A percentile compares a stretch with the other conserved stretches of the same genome.
Evolutionary conservation across 2,113 vertebrate species (phyloP).

Genomic region (Ibidorhyncha struthersii): DNA sequence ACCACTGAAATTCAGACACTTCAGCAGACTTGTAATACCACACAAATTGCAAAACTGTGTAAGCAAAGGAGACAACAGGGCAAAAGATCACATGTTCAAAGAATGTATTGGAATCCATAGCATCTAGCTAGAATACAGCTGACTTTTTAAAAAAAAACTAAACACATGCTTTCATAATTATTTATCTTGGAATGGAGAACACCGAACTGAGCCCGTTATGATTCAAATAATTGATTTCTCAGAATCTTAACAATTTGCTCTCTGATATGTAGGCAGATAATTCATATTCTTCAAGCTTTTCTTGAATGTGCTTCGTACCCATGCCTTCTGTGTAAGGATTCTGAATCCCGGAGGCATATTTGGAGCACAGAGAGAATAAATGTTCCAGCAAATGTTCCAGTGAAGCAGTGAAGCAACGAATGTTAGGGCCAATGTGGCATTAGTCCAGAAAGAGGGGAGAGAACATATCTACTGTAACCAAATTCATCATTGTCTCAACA

Average conservation of each 20-base stretch:
- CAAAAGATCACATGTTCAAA: not conserved
- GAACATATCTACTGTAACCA: not conserved
- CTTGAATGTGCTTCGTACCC: not conserved
- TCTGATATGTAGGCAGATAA: not conserved
- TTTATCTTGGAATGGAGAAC: not conserved
- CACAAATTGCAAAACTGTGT: not conserved
- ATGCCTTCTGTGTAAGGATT: not conserved
- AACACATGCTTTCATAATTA: not conserved
- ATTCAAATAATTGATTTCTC: not conserved
- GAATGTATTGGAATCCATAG: not conserved
- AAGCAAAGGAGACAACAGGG: not conserved
- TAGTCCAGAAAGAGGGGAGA: not conserved
- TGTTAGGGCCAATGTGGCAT: not conserved
- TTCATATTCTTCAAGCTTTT: not conserved
- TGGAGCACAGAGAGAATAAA: not conserved
- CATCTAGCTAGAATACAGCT: not conserved
- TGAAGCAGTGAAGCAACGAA: not conserved
- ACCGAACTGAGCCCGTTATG: not conserved
- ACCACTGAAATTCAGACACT: not conserved
- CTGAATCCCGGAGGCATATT: not conserved
- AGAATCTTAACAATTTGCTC: not conserved
- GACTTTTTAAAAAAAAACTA: not conserved
- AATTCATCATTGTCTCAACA: not conserved
- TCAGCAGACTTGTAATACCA: not conserved
- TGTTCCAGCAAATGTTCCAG: constrained; percentile 3